phyloP scores from a whole-genome alignment of 2,113 vertebrate genomes.

The Peromyscus californicus region DNA sequence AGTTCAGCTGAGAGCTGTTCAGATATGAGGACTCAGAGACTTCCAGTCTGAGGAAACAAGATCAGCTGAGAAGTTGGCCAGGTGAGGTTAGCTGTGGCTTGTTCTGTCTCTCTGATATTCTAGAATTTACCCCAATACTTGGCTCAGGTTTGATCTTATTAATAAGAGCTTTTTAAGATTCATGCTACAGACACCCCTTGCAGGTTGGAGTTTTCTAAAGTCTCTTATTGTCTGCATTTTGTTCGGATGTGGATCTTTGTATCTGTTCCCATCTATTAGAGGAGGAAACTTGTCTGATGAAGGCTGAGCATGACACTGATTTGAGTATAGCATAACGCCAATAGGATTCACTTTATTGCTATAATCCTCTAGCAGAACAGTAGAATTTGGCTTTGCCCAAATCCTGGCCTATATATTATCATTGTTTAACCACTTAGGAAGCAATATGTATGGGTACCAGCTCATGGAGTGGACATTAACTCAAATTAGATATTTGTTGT shows the following conservation, averaged over 20 bases:
- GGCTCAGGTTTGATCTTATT: too few relatives aligned
- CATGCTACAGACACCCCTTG: too few relatives aligned
- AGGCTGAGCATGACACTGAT: neutral
- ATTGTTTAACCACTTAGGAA: too few relatives aligned
- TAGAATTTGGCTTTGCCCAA: neutral
- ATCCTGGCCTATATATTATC: neutral
- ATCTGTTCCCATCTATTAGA: neutral
- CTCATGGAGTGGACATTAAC: neutral
- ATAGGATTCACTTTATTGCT: neutral
- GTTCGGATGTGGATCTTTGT: neutral
- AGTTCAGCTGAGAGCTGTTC: too few relatives aligned
- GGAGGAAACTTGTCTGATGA: too few relatives aligned
- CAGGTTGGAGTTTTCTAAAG: neutral
- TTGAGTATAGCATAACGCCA: neutral
- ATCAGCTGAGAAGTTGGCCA: too few relatives aligned
- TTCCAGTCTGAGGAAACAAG: too few relatives aligned
- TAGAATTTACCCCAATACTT: too few relatives aligned
- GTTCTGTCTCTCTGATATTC: too few relatives aligned
- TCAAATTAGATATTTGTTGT: neutral
- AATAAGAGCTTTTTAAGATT: too few relatives aligned
- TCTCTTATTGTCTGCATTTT: neutral
- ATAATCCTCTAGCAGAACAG: neutral
- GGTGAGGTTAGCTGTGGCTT: too few relatives aligned
- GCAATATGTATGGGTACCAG: neutral
- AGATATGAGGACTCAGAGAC: too few relatives aligned